Base-by-base conservation (phyloP, 2,888 invertebrate species). In the Rhaphigaster nebulosa region DNA sequence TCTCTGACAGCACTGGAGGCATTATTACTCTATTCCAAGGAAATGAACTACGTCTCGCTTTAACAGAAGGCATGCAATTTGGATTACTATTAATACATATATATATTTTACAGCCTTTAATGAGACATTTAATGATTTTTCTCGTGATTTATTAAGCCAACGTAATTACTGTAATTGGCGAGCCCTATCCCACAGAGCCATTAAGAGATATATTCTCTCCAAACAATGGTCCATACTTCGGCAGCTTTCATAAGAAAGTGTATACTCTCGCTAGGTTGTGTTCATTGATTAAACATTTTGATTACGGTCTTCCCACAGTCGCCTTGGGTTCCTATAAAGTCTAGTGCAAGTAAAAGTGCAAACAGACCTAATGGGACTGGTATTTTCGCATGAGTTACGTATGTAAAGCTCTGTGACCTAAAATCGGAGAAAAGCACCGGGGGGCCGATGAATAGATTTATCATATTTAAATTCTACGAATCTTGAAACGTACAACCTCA, bases 201-300 rank as follows among this genome's bases (percentile, higher is more conserved):
- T 76, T 76, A 76, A 38, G 10, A 8, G 20, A 38, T 34, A 38
- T 65, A 29, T 18, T 38, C 38, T 38, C 70, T 38, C 20, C n/a
- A 50, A 84, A 84, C 84, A 84, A 84, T 84, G n/a, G 45, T 8
- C 15, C n/a, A n/a, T 12, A n/a, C 45, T 50, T 45, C 10, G 84
- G 13, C 45, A 84, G 84, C 84, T 84, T 84, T 84, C 84, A 84
- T 84, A 84, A 45, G 84, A 84, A 84, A 84, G 84, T 84, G 26
- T 1, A 6, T 26, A 45, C 84, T 84, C 84, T 84, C 84, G 5
- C 45, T 84, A 15, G 10, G 26, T 45, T 41, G 10, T 45, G 13
- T 45, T 84, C 84, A 84, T 84, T 84, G 84, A 84, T 84, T 84
- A 84, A 41, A 45, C 84, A n/a, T 26, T 84, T 84, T 84, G 45